phyloP scores from a whole-genome alignment of 2,888 invertebrate genomes.

The Bhutanitis thaidina region DNA sequence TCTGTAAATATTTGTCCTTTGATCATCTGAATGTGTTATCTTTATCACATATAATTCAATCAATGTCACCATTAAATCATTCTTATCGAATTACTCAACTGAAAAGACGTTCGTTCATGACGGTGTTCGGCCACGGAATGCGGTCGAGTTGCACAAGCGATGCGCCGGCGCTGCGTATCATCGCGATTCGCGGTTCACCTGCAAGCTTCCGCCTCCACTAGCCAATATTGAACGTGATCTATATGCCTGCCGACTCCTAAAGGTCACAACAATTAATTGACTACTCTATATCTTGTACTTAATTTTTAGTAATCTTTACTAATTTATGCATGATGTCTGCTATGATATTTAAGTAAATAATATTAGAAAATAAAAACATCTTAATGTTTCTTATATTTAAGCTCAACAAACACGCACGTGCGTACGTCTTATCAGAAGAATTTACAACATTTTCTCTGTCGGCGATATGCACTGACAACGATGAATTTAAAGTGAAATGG shows the following conservation, averaged over 20 bases:
- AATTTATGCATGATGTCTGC: too few relatives aligned
- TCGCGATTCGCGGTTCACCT: constrained; percentile 51
- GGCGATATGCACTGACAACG: too few relatives aligned
- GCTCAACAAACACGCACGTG: too few relatives aligned
- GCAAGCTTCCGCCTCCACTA: constrained; percentile 47
- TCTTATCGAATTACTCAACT: constrained; percentile 13
- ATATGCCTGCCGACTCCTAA: constrained; percentile 18
- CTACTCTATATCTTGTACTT: constrained; percentile 5
- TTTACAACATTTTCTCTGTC: too few relatives aligned
- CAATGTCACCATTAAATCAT: constrained; percentile 8
- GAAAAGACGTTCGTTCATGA: constrained; percentile 34
- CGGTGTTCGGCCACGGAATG: constrained; percentile 48
- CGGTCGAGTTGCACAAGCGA: constrained; percentile 56
- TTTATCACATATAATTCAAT: not conserved
- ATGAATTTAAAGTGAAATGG: too few relatives aligned
- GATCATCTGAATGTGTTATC: not conserved
- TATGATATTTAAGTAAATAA: too few relatives aligned
- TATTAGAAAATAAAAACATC: too few relatives aligned
- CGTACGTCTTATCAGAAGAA: too few relatives aligned
- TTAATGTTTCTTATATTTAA: too few relatives aligned
- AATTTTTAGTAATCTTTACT: constrained; percentile 4
- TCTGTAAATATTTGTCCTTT: not conserved
- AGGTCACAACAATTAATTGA: constrained; percentile 20
- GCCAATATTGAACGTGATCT: constrained; percentile 29
- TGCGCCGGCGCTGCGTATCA: constrained; percentile 48